Conservation (phyloP, 2,113 vertebrate genomes). For the Plestiodon gilberti region DNA sequence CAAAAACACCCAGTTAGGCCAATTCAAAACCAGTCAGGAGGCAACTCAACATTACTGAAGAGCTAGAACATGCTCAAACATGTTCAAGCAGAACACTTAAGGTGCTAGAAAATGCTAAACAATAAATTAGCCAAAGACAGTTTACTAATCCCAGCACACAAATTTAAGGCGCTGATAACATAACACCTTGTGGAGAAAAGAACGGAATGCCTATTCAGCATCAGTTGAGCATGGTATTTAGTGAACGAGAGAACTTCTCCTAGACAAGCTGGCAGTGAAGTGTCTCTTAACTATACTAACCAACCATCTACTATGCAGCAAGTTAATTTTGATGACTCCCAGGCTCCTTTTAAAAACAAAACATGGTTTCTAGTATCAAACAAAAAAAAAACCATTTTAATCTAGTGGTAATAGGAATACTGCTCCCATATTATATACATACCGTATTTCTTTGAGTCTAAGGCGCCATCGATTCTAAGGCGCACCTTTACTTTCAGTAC, state of each 20-base stretch:
- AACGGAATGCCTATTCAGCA: neutral
- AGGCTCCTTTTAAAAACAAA: conserved; percentile 6
- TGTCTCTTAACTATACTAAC: neutral
- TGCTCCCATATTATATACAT: neutral
- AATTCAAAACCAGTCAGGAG: neutral
- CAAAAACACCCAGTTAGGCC: neutral
- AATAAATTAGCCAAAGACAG: neutral
- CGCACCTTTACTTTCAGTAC: too few relatives aligned
- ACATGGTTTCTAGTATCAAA: conserved; percentile 8
- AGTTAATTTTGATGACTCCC: neutral
- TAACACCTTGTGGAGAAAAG: conserved; percentile 23
- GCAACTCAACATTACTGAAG: neutral
- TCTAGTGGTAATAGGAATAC: neutral
- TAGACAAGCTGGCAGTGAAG: neutral
- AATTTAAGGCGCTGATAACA: neutral
- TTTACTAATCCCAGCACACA: neutral
- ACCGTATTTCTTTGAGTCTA: too few relatives aligned
- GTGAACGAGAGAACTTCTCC: neutral
- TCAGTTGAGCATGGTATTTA: conserved; percentile 4
- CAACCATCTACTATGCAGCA: neutral
- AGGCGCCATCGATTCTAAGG: too few relatives aligned
- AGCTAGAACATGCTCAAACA: conserved; percentile 7
- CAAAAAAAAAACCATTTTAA: neutral
- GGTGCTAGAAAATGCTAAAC: neutral
- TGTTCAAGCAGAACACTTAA: accelerated